Percentiles rank a stretch among this genome's conserved stretches.
phyloP scores from a whole-genome alignment of 2,888 invertebrate species.

The Elegia similella region DNA sequence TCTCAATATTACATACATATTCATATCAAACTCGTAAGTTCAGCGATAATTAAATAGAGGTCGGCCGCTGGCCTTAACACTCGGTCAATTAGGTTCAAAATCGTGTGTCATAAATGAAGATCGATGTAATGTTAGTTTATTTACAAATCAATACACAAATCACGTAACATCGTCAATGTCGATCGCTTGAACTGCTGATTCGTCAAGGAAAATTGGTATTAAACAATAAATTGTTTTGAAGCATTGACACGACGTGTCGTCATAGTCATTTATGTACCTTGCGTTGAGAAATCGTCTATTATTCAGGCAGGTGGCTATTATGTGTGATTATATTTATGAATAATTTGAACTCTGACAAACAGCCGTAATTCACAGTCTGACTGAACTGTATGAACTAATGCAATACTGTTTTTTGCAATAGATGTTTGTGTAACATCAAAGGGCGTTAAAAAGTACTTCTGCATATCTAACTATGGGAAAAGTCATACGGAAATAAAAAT shows the following conservation, averaged over 20 bases:
- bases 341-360: too few species aligned
- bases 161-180: slow-evolving; percentile 38
- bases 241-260: slow-evolving; percentile 7
- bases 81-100: slow-evolving; percentile 6
- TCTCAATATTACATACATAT: slow-evolving; percentile 22
- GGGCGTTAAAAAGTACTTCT: too few species aligned
- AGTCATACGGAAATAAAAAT: too few species aligned
- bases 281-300: not conserved
- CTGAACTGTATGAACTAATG: too few species aligned
- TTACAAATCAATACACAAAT: slow-evolving; percentile 32
- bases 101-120: not conserved
- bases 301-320: not conserved
- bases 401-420: too few species aligned
- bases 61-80: slow-evolving; percentile 10
- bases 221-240: slow-evolving; percentile 14
- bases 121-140: slow-evolving; percentile 6
- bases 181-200: slow-evolving; percentile 29
- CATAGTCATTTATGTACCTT: not conserved
- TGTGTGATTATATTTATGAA: not conserved
- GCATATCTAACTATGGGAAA: too few species aligned
- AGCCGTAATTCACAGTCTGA: too few species aligned
- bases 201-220: slow-evolving; percentile 15
- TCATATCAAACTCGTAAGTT: slow-evolving; percentile 30
- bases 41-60: slow-evolving; percentile 12
- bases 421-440: too few species aligned